A percentile compares a stretch with the other conserved stretches of the same genome.
These are phyloP conservation scores for Drosophila setosimentum DNA, from an alignment of 2,888 invertebrate genomes.

Conservation along the genomic window DNA sequence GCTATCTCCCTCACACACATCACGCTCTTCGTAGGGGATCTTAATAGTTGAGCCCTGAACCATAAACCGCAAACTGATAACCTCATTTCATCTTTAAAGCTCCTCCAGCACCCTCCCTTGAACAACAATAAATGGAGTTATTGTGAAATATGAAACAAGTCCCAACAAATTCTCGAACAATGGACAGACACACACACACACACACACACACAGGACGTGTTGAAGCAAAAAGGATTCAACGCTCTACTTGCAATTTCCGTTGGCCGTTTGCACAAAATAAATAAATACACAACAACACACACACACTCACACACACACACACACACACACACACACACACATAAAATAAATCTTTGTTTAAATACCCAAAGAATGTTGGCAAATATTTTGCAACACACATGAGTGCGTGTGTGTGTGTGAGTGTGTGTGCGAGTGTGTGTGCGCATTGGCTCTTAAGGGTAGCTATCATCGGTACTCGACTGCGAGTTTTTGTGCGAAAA, in stretches of 20 bases:
- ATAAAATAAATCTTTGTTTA: constrained; percentile 78
- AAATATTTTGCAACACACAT: constrained; percentile 64
- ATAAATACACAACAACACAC: constrained; percentile 37
- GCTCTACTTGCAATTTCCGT: constrained; percentile 81
- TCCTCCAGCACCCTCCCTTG: constrained; percentile 10
- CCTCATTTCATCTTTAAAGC: constrained; percentile 75
- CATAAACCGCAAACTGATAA: constrained; percentile 68
- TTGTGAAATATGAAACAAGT: constrained; percentile 81
- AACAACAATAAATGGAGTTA: constrained; percentile 74
- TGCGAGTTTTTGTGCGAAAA: constrained; percentile 45
- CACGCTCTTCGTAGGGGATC: constrained; percentile 28
- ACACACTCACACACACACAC: neutral
- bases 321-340: constrained; percentile 35
- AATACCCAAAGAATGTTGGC: constrained; percentile 79
- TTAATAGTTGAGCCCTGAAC: constrained; percentile 52
- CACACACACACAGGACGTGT: constrained; percentile 58
- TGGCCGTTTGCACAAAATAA: constrained; percentile 67
- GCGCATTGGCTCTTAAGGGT: constrained; percentile 61
- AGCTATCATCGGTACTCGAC: constrained; percentile 46
- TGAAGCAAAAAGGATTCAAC: constrained; percentile 81
- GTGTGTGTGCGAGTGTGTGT: constrained; percentile 20
- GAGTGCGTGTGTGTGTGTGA: constrained; percentile 1
- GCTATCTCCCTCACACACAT: neutral
- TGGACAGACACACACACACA: constrained; percentile 50
- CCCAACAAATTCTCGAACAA: constrained; percentile 78